Base-by-base conservation (phyloP, 2,113 vertebrate species). In the Syngnathus typhle region DNA sequence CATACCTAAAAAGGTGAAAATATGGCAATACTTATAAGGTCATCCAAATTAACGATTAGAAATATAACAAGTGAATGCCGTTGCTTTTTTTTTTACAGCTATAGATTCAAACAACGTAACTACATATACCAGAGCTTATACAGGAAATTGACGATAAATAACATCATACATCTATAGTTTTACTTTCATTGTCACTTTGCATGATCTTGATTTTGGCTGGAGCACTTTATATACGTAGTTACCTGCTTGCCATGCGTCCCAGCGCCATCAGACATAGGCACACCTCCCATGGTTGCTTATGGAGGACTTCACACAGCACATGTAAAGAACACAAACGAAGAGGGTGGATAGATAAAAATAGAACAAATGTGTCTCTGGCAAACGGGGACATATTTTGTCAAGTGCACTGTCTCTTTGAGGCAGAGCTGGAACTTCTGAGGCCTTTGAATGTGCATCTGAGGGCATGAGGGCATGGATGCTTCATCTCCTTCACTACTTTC, bases 231-330 rank as follows among this genome's bases (percentile, higher is more conserved):
- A 5, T 11, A 41, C 6, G 39, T 18, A 41, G 36, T 87, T 91
- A 99, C 97, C 95, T 97, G 81, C 93, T 92, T 77, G 92, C 95
- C 70, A 97, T 95, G 76, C 94, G 91, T 68, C 95, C 95, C 79
- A 99, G 91, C 73, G 96, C 96, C 87, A 98, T 90, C 88, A 99
- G 90, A 83, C 97, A 99, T 79, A 99, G 93, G 72, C 96, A 99
- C 54, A 99, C 96, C 87, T 98, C 93, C 80, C 95, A 87, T 63
- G 96, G 97, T 65, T 98, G 95, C 81, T 95, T 98, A 76, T 98
- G 95, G 47, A 98, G 95, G 69, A 99, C 97, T 99, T 84, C 12
- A 68, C 18, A 43, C 65, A 72, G 52, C 15, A 81, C 51, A 73
- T 38, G 56, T 2, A 71, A 13, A 60, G 64, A 39, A 2, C 8